Conservation (phyloP, 92 coral and sea anemone species). For the Umimayanthus chanpuru region DNA sequence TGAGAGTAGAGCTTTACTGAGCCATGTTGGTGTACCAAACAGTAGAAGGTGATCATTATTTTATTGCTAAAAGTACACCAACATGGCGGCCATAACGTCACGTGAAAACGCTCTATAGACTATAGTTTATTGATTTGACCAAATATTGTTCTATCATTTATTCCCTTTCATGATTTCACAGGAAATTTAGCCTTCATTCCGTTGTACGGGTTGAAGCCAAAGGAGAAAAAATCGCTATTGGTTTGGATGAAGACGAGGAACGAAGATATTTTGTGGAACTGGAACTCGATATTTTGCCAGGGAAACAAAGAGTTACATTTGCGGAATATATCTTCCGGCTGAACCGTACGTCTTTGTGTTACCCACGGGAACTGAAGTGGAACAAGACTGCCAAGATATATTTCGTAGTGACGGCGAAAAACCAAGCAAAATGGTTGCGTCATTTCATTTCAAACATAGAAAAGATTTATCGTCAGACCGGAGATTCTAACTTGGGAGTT, state of each 20-base stretch:
- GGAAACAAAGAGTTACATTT: conserved; percentile 18
- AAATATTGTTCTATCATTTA: not conserved
- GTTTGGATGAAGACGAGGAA: conserved; percentile 20
- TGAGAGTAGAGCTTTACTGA: too few relatives aligned
- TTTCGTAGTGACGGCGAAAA: conserved; percentile 62
- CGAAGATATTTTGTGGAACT: conserved; percentile 68
- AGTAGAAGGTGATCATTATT: too few relatives aligned
- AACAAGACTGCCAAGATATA: conserved; percentile 53
- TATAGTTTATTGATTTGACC: too few relatives aligned
- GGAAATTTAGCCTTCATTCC: conserved; percentile 52
- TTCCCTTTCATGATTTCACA: not conserved
- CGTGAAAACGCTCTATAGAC: too few relatives aligned
- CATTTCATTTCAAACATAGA: conserved; percentile 64
- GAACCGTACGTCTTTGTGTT: conserved; percentile 17
- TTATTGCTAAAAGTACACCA: too few relatives aligned
- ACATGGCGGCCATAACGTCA: too few relatives aligned
- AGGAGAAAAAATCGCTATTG: conserved; percentile 16
- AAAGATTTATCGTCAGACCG: conserved; percentile 43
- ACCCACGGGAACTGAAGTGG: conserved; percentile 61
- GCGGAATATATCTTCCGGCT: conserved; percentile 14
- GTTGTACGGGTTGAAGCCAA: conserved; percentile 65
- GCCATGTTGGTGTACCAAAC: too few relatives aligned
- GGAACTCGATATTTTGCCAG: conserved; percentile 40
- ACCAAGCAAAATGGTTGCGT: conserved; percentile 69
- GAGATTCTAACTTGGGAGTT: conserved; percentile 49